Base-by-base conservation (phyloP, 2,797 vertebrate genomes). In the Microhierax caerulescens region DNA sequence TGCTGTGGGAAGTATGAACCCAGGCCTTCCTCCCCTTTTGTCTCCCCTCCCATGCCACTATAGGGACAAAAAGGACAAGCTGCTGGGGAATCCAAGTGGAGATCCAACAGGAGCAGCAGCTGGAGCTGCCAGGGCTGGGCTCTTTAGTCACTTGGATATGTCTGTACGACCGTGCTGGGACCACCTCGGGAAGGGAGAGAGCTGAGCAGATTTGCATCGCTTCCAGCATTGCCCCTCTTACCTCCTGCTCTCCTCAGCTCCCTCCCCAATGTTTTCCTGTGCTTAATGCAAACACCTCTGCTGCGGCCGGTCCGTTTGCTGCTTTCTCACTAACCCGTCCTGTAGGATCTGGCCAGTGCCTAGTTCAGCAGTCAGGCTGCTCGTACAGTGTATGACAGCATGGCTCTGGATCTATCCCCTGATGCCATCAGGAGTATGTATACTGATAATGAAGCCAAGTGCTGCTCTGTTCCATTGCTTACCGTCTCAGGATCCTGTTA, bases 341-440 rank as follows among this genome's bases (percentile, higher is more conserved):
- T 30, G 43, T 25, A 76, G 47, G n/a, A 70, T 30, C 11, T 74
- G 27, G 25, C 12, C 48, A 27, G 20, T 7, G 30, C 22, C 48
- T 11, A 3, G 15, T 13, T 27, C 47, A 43, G 19, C 61, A 32
- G 51, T 0, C 4, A 78, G 56, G 70, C 54, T 57, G 10, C 50
- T 14, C 57, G 59, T 27, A 32, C 5, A 3, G 14, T 1, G 2
- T 24, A 16, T 1, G 14, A 27, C 41, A 75, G 22, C 1, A 1
- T 1, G 1, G 22, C 45, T 90, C 43, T 57, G 64, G 41, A 64
- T 65, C 1, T 0, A n/a, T 74, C 48, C 45, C 79, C 32, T 37
- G 41, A 30, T 54, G 28, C 16, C 47, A 45, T 32, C 70, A 17
- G 24, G 30, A 30, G 16, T 27, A 9, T 2, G 3, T 21, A 9